Evolutionary conservation across 2,113 vertebrate species (phyloP).

Genomic region (Todiramphus saurophagus): DNA sequence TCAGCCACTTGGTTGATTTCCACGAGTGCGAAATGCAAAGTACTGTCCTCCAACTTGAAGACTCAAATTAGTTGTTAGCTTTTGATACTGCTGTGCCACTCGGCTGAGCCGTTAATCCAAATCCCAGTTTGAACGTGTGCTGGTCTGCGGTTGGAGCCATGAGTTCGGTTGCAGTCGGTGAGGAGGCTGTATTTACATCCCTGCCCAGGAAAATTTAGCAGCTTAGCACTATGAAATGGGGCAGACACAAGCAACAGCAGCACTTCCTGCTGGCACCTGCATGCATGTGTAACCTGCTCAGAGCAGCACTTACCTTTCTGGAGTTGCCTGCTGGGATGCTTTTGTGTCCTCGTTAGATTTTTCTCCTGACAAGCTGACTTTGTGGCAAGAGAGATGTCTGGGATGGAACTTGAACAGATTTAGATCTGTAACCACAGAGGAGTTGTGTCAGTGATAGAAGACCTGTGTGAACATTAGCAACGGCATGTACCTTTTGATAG

Average conservation of each 20-base stretch:
- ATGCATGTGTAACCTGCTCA: rapidly evolving
- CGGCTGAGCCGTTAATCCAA: background rate
- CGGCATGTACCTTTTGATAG: background rate
- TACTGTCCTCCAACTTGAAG: background rate
- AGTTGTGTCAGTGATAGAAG: background rate
- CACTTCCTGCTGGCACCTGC: background rate
- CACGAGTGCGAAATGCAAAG: background rate
- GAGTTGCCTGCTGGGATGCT: background rate
- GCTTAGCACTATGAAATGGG: background rate
- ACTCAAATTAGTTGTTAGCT: background rate
- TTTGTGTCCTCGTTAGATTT: background rate
- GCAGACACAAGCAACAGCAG: background rate
- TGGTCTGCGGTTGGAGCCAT: background rate
- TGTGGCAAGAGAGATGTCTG: rapidly evolving
- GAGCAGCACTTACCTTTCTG: rapidly evolving
- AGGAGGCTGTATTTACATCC: background rate
- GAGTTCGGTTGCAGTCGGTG: background rate
- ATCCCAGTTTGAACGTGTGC: background rate
- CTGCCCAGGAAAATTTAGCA: background rate
- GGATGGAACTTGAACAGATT: background rate
- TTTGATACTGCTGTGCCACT: background rate
- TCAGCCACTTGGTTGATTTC: background rate
- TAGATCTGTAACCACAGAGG: background rate
- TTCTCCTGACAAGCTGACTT: background rate
- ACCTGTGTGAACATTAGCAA: background rate